Conservation (phyloP, 2,113 vertebrate species). For the Enhydra lutris region DNA sequence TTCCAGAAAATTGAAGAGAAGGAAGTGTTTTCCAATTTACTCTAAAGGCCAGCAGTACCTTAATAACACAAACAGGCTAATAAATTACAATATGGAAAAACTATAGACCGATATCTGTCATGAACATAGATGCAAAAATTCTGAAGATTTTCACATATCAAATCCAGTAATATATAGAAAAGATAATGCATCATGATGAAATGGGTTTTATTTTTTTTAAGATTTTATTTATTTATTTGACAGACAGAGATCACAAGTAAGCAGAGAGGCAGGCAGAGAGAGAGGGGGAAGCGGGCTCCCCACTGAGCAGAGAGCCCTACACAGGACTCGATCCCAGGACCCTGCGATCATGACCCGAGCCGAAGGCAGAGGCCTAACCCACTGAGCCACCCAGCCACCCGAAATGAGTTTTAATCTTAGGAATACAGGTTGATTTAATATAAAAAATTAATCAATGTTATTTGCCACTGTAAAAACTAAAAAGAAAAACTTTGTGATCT, state of each 20-base stretch:
- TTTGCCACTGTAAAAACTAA: neutral
- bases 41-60: neutral
- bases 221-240: too few relatives aligned
- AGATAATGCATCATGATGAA: neutral
- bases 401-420: neutral
- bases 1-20: slow-evolving; percentile 6
- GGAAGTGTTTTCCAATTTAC: neutral
- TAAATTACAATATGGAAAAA: neutral
- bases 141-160: neutral
- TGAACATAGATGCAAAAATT: neutral
- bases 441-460: neutral
- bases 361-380: too few relatives aligned
- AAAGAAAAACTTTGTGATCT: neutral
- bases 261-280: too few relatives aligned
- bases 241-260: too few relatives aligned
- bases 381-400: too few relatives aligned
- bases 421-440: neutral
- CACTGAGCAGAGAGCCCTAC: too few relatives aligned
- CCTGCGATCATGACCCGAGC: too few relatives aligned
- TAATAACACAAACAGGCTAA: slow-evolving; percentile 15
- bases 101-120: neutral
- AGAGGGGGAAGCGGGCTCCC: too few relatives aligned
- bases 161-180: neutral
- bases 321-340: too few relatives aligned
- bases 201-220: neutral